Percentiles rank a stretch among this genome's conserved stretches.
Conservation (phyloP, 2,888 invertebrate species). For the Nemotelus nigrinus region DNA sequence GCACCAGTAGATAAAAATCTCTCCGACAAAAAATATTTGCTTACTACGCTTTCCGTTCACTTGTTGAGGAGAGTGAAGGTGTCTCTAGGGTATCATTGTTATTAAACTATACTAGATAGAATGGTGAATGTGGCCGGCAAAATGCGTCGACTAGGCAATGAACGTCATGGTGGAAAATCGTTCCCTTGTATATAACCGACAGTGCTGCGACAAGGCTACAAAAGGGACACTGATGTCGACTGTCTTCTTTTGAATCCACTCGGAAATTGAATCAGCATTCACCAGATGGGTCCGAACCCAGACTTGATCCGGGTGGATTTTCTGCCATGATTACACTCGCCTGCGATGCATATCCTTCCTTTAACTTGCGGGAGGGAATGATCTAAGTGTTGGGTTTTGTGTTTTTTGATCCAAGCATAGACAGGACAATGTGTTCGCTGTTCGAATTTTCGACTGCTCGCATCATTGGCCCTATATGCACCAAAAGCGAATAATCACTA, state of each 20-base stretch:
- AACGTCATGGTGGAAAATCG: conserved; percentile 27
- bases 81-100: not conserved
- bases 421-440: conserved; percentile 19
- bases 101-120: not conserved
- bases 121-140: not conserved
- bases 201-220: conserved; percentile 3
- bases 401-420: not conserved
- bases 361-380: not conserved
- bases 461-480: conserved; percentile 25
- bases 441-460: conserved; percentile 8
- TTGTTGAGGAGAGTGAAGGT: conserved; percentile 29
- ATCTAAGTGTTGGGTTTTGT: not conserved
- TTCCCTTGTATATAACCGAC: conserved; percentile 11
- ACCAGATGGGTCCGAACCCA: conserved; percentile 44
- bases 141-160: conserved; percentile 24
- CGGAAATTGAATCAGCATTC: conserved; percentile 40
- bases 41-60: conserved; percentile 18
- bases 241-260: conserved; percentile 30
- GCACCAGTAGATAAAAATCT: conserved; percentile 28
- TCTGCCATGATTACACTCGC: conserved; percentile 35
- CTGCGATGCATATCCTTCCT: conserved; percentile 18
- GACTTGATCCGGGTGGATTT: conserved; percentile 43
- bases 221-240: conserved; percentile 14
- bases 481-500: conserved; percentile 12
- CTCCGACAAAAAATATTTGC: conserved; percentile 20